phyloP scores from a whole-genome alignment of 2,113 vertebrate species.

The Neogobius melanostomus region DNA sequence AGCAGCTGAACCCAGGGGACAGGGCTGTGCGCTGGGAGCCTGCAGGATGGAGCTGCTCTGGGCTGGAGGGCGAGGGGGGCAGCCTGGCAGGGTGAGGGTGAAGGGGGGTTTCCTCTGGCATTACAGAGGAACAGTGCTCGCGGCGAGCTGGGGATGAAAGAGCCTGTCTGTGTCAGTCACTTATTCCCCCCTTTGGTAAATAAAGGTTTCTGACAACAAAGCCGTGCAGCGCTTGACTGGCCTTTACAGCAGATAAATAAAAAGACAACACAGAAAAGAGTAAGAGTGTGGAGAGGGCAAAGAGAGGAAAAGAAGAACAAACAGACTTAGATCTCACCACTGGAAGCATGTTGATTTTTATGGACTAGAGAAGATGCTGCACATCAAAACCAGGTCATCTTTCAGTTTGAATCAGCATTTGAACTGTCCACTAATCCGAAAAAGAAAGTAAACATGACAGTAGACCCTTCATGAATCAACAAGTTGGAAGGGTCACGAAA shows the following conservation, averaged over 20 bases:
- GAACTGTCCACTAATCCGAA: slow-evolving; percentile 57
- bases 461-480: slow-evolving; percentile 30
- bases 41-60: slow-evolving; percentile 58
- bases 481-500: no score
- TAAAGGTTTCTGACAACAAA: slow-evolving; percentile 86
- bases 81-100: slow-evolving; percentile 67
- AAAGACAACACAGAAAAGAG: slow-evolving; percentile 68
- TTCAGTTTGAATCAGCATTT: slow-evolving; percentile 73
- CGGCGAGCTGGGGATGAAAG: slow-evolving; percentile 80
- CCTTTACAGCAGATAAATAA: slow-evolving; percentile 78
- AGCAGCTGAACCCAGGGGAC: slow-evolving; percentile 15
- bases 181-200: slow-evolving; percentile 82
- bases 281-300: slow-evolving; percentile 39
- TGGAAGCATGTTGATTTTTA: slow-evolving; percentile 79
- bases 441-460: slow-evolving; percentile 43
- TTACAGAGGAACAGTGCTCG: slow-evolving; percentile 70
- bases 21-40: slow-evolving; percentile 25
- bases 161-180: slow-evolving; percentile 79
- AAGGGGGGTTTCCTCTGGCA: slow-evolving; percentile 59
- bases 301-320: slow-evolving; percentile 61
- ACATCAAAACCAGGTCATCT: slow-evolving; percentile 69
- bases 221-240: slow-evolving; percentile 75
- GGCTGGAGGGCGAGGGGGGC: slow-evolving; percentile 50
- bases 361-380: slow-evolving; percentile 69
- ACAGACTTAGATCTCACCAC: slow-evolving; percentile 63